Base-by-base conservation (phyloP, 2,113 vertebrate species). In the Spheniscus mendiculus region DNA sequence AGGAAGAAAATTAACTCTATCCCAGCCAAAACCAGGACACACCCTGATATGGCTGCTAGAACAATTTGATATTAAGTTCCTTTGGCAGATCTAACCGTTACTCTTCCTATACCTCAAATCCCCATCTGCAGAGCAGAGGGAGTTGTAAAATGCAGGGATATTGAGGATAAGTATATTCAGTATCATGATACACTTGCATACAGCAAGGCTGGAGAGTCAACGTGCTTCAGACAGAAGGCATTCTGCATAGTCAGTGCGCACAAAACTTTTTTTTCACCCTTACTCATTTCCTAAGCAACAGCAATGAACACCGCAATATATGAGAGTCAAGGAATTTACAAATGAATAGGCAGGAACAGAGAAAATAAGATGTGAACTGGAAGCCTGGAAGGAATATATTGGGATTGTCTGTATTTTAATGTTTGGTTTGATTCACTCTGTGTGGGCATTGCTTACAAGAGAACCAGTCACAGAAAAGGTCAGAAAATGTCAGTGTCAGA, bases 281-380 rank as follows among this genome's bases (percentile, higher is more conserved):
- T 89, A 69, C 15, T 95, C 44, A 63, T 94, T 94, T 94, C 65
- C 69, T 89, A 94, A 93, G 80, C 84, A 84, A 89, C 84, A 89
- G 69, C 61, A 82, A 44, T 89, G 91, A 81, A 87, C 69, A 89
- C 38, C 30, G 59, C 38, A 89, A 67, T 71, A 52, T 67, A 44
- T 3, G 38, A 95, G 52, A 94, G 65, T 91, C 65, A 93, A 96
- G 93, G 69, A 92, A 44, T 89, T 96, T 79, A 93, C 91, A 94
- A 91, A 76, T 79, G 81, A 95, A 79, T 79, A 79, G 50, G 47
- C 89, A 96, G 52, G 70, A 95, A 84, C 38, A 96, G 65, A 96
- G 93, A 89, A 94, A 96, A 94, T 44, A 22, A 91, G 80, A 92
- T 74, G 62, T 92, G 69, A 94, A 84, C 65, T 67, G 69, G 56